phyloP scores from a whole-genome alignment of 2,888 invertebrate species.

The Halictus ligatus region DNA sequence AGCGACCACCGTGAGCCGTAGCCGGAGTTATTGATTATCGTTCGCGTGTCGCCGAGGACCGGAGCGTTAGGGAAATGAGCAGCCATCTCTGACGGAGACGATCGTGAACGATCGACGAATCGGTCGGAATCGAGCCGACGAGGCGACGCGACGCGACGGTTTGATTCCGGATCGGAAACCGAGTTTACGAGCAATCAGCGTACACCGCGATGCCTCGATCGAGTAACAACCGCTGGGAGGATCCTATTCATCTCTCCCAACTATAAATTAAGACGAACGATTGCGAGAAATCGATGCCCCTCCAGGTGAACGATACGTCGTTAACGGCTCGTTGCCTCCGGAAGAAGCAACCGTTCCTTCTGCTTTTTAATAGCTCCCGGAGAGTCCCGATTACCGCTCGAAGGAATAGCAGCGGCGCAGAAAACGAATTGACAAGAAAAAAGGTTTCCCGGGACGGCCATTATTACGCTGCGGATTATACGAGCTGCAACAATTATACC shows the following conservation, averaged over 20 bases:
- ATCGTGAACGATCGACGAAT: not conserved
- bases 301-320: not conserved
- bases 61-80: not conserved
- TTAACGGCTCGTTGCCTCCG: not conserved
- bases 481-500: not conserved
- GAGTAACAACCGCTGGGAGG: conserved; percentile 10
- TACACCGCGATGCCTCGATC: not conserved
- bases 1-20: not conserved
- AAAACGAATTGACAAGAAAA: not conserved
- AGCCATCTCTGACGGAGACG: not conserved
- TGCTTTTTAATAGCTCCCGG: not conserved
- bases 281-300: not conserved
- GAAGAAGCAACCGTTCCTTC: not conserved
- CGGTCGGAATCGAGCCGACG: not conserved
- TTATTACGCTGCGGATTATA: not conserved
- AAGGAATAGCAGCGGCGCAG: not conserved
- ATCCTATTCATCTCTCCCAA: not conserved
- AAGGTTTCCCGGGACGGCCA: not conserved
- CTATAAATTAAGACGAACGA: not conserved
- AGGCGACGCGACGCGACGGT: not conserved
- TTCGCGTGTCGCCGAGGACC: conserved; percentile 5
- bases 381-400: not conserved
- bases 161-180: not conserved
- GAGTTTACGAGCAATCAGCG: not conserved
- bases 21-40: conserved; percentile 10